Base-by-base conservation (phyloP, 2,888 invertebrate genomes). In the Amorpha juglandis region DNA sequence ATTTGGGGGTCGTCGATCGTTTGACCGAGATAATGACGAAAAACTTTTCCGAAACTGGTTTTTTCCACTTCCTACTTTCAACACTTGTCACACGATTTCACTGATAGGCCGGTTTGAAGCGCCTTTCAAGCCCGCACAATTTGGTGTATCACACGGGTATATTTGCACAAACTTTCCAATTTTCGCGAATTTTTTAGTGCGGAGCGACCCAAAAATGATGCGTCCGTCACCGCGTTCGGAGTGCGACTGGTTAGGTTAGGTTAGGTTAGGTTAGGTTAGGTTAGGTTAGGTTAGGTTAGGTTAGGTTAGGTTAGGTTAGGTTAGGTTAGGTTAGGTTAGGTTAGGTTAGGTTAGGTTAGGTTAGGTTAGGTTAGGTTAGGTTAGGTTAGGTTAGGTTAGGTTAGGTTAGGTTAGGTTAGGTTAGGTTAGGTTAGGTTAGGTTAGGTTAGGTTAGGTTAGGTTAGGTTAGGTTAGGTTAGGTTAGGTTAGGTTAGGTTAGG, bases 251-350 rank as follows among this genome's bases (percentile, higher is more conserved):
- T 67, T 64, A 64, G 64, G 67, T 67, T 67, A 67, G 68, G 70
- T 72, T 71, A 67, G 71, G 70, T 71, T 72, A 70, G 71, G 70
- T 71, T 71, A 70, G 73, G 71, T 71, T 71, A 70, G 71, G 71
- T 70, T 71, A 69, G 70, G 73, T 71, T 73, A 69, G 71, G 71
- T 69, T 72, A 71, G 69, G 70, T 70, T 70, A 68, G 70, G 68
- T 68, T 70, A 67, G 70, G 70, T 68, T 70, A 68, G 70, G 68
- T 68, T 67, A 67, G 68, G 68, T 68, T 68, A 66, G 70, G 68
- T 69, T 69, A 67, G 65, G 62, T 62, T 35, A 65, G 67, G 64
- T 67, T 67, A 67, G 47, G 42, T 48, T 33, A 35, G 16, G 48
- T 38, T 63, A 14, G 21, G 47, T 33, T 33, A 16, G 35, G 38